Conservation (phyloP, 2,113 vertebrate species). For the Gadus macrocephalus region DNA sequence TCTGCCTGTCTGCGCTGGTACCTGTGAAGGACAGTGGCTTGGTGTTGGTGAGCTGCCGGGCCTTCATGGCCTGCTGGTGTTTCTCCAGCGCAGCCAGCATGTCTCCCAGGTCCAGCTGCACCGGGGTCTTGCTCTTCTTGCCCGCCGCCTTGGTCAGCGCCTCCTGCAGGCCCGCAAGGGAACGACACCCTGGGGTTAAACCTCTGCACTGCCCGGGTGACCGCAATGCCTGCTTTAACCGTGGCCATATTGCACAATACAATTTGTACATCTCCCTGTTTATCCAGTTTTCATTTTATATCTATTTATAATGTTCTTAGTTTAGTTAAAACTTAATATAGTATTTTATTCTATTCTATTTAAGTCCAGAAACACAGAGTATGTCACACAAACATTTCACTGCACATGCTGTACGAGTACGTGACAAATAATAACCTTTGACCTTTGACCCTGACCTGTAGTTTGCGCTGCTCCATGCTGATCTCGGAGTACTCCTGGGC, state of each 20-base stretch:
- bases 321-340: too few species aligned
- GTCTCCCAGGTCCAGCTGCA: constrained; percentile 95
- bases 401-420: too few species aligned
- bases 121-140: constrained; percentile 94
- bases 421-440: not conserved
- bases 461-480: constrained; percentile 97
- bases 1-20: constrained; percentile 41
- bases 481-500: constrained; percentile 98
- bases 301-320: too few species aligned
- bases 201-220: too few species aligned
- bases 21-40: constrained; percentile 90
- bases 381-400: too few species aligned
- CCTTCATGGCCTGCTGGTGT: constrained; percentile 96
- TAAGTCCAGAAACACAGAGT: too few species aligned
- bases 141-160: constrained; percentile 94
- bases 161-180: constrained; percentile 71
- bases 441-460: constrained; percentile 65
- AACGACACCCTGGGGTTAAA: constrained; percentile 7
- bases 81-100: constrained; percentile 96
- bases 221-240: not conserved
- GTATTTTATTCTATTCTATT: too few species aligned
- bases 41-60: constrained; percentile 92
- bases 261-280: too few species aligned
- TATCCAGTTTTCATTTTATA: too few species aligned
- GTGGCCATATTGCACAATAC: too few species aligned